Conservation (phyloP, 2,797 vertebrate species). For the Pteropus rufus region DNA sequence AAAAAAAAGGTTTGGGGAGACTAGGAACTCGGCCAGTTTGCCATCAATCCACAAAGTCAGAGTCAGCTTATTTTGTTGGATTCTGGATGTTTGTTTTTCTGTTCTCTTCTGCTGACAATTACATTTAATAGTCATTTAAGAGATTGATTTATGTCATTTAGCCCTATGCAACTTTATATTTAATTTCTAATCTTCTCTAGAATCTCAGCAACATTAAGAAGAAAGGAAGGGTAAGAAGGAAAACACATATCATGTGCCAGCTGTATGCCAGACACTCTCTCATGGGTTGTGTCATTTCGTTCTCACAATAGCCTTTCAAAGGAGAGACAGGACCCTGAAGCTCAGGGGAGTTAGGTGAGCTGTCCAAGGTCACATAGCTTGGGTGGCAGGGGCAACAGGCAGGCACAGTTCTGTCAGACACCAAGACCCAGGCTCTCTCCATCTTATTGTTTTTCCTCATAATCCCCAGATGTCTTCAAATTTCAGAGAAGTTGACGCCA, state of each 20-base stretch:
- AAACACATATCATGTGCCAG: rapidly evolving
- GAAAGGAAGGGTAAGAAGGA: neutral
- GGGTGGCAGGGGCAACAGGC: neutral
- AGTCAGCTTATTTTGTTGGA: constrained; percentile 33
- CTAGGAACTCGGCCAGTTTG: neutral
- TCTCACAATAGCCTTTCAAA: neutral
- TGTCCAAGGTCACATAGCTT: neutral
- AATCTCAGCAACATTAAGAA: neutral
- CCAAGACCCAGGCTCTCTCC: neutral
- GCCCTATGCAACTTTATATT: neutral
- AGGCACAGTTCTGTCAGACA: neutral
- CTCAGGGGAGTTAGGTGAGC: neutral
- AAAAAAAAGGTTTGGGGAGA: neutral
- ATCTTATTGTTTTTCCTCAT: neutral
- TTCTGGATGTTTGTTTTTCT: constrained; percentile 38
- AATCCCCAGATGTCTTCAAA: neutral
- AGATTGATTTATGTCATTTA: constrained; percentile 37
- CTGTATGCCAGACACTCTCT: neutral
- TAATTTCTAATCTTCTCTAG: constrained; percentile 29
- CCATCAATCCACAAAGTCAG: neutral
- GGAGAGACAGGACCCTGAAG: neutral
- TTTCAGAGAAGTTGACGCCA: neutral
- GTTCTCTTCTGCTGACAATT: constrained; percentile 54
- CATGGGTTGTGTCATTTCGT: neutral
- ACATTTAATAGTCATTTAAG: constrained; percentile 20